phyloP scores from a whole-genome alignment of 2,888 invertebrate species.

The Phytoseiulus persimilis region DNA sequence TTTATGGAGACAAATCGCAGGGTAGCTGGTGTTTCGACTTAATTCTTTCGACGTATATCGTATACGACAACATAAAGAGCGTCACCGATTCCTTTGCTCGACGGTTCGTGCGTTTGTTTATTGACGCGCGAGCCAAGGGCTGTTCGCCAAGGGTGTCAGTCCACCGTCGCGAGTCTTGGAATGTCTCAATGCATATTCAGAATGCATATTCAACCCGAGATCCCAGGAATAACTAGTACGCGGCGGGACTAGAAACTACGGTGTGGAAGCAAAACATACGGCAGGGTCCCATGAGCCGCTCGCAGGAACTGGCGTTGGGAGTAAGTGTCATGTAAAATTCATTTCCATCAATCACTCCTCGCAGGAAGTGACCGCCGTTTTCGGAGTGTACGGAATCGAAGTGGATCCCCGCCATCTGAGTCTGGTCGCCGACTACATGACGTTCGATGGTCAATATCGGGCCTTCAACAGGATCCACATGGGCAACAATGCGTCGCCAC shows the following conservation, averaged over 20 bases:
- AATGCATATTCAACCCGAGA: not conserved
- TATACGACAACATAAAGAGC: not conserved
- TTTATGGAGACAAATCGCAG: not conserved
- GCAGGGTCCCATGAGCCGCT: not conserved
- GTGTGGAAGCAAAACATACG: not conserved
- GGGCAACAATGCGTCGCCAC: constrained; percentile 77
- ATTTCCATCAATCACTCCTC: constrained; percentile 43
- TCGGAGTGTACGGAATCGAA: constrained; percentile 89
- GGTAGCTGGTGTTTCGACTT: not conserved
- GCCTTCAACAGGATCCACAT: constrained; percentile 85
- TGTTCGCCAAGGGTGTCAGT: not conserved
- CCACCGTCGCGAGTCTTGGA: not conserved
- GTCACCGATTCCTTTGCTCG: not conserved
- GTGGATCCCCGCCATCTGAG: constrained; percentile 88
- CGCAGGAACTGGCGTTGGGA: not conserved
- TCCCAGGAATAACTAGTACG: not conserved
- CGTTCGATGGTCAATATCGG: constrained; percentile 76
- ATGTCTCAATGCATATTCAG: not conserved
- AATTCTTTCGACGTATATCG: not conserved
- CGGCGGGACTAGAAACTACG: not conserved
- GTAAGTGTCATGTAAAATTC: not conserved
- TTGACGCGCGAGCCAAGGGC: not conserved
- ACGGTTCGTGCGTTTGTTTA: not conserved
- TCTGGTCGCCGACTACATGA: constrained; percentile 95
- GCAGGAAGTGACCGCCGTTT: constrained; percentile 85